phyloP scores from a whole-genome alignment of 2,797 vertebrate genomes.

The Protonibea diacanthus region DNA sequence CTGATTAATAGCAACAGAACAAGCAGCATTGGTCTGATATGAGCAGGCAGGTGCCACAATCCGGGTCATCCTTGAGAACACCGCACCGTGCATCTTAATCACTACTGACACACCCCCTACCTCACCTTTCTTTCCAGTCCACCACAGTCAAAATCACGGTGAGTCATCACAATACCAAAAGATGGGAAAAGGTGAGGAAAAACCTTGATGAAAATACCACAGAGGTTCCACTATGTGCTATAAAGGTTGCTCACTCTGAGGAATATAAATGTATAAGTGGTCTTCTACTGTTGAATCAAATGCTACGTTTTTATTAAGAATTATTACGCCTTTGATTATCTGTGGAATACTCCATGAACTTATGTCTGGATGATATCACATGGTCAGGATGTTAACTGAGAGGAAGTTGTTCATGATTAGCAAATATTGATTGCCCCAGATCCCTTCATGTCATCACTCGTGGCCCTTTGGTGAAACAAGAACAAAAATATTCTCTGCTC shows the following conservation, averaged over 20 bases:
- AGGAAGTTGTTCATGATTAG: conserved; percentile 57
- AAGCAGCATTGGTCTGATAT: neutral
- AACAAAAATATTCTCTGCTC: conserved; percentile 5
- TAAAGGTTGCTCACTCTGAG: neutral
- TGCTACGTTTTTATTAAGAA: neutral
- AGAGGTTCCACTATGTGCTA: neutral
- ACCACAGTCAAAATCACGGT: conserved; percentile 6
- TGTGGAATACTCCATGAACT: conserved; percentile 1
- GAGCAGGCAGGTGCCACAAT: conserved; percentile 10
- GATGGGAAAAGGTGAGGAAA: neutral
- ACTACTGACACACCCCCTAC: conserved; percentile 1
- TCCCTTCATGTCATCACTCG: neutral
- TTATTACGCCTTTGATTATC: neutral
- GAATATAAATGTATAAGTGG: neutral
- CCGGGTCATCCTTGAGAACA: conserved; percentile 6
- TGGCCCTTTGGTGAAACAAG: neutral
- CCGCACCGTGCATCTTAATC: neutral
- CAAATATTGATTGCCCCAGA: conserved; percentile 66
- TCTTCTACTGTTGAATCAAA: neutral
- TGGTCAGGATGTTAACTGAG: conserved; percentile 14
- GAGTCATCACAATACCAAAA: conserved; percentile 4
- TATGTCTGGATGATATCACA: conserved; percentile 15
- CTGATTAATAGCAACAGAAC: conserved; percentile 1
- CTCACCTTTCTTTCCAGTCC: conserved; percentile 7
- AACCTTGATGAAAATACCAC: neutral